phyloP scores from a whole-genome alignment of 2,797 vertebrate species.

The Channa striata region DNA sequence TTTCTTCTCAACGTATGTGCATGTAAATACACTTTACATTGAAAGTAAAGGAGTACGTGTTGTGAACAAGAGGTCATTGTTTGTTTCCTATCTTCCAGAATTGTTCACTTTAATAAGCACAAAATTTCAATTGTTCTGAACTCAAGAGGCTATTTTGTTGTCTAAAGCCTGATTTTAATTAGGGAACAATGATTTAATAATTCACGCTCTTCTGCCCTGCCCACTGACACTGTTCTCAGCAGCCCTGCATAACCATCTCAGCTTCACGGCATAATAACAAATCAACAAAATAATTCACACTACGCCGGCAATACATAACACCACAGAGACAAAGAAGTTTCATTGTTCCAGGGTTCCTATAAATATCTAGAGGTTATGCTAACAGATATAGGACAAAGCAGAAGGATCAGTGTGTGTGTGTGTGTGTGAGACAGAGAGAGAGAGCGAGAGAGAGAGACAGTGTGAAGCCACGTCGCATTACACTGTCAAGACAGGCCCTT shows the following conservation, averaged over 20 bases:
- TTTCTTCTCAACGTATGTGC: slow-evolving; percentile 2
- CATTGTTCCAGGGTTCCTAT: slow-evolving; percentile 56
- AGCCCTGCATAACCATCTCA: slow-evolving; percentile 38
- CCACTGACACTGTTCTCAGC: slow-evolving; percentile 67
- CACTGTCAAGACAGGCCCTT: slow-evolving; percentile 66
- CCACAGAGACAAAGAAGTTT: slow-evolving; percentile 51
- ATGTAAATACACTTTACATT: slow-evolving; percentile 9
- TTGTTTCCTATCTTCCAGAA: slow-evolving; percentile 22
- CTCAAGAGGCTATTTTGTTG: slow-evolving; percentile 51
- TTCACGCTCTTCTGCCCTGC: slow-evolving; percentile 70
- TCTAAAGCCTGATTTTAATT: slow-evolving; percentile 70
- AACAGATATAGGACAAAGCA: slow-evolving; percentile 65
- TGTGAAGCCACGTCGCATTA: slow-evolving; percentile 75
- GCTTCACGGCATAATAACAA: slow-evolving; percentile 60
- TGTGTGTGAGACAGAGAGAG: background rate
- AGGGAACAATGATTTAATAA: slow-evolving; percentile 76
- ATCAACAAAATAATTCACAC: slow-evolving; percentile 65
- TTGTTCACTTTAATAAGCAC: slow-evolving; percentile 36
- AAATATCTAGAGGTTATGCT: slow-evolving; percentile 74
- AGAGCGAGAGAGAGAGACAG: slow-evolving; percentile 32
- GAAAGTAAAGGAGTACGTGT: slow-evolving; percentile 1
- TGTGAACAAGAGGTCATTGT: slow-evolving; percentile 28
- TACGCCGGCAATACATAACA: slow-evolving; percentile 56
- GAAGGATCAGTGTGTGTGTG: slow-evolving; percentile 44
- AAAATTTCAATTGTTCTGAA: slow-evolving; percentile 49